These are phyloP conservation scores for Poeciliopsis retropinna DNA, from an alignment of 2,113 vertebrate species.

Conservation along the genomic window DNA sequence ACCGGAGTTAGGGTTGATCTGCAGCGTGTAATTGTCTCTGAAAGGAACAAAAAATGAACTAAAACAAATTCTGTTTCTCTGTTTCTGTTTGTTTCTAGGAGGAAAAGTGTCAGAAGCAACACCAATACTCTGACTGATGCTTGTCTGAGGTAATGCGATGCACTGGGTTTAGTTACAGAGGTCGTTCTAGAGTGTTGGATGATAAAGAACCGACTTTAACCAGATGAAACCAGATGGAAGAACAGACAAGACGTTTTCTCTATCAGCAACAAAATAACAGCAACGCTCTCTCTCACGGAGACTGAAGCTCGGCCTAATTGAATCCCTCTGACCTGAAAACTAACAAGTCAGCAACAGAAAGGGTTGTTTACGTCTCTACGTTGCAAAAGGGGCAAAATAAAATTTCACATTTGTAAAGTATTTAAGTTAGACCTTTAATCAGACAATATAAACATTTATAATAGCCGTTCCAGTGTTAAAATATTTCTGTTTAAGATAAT, in stretches of 20 bases:
- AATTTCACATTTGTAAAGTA: too few species aligned
- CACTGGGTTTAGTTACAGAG: not conserved
- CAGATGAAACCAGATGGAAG: not conserved
- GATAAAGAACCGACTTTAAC: not conserved
- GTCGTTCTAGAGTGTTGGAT: not conserved
- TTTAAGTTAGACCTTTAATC: too few species aligned
- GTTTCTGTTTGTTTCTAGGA: not conserved
- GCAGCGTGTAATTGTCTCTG: conserved; percentile 98
- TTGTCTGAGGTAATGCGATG: not conserved
- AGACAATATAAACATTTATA: too few species aligned
- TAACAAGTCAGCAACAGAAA: too few species aligned
- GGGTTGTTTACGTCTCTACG: too few species aligned
- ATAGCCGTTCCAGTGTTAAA: too few species aligned
- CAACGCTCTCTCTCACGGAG: too few species aligned
- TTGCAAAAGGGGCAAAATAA: too few species aligned
- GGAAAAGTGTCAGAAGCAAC: not conserved
- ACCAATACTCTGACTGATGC: not conserved
- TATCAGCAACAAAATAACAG: not conserved
- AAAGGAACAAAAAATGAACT: conserved; percentile 21
- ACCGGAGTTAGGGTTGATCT: conserved; percentile 98
- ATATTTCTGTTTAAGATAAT: too few species aligned
- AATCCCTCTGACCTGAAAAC: too few species aligned
- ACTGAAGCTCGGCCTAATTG: too few species aligned
- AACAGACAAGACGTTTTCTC: not conserved
- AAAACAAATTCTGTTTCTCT: not conserved